Evolutionary conservation across 2,113 vertebrate species (phyloP), one percentile per base, ranked within the genome.

Genomic region (Pedionomus torquatus): DNA sequence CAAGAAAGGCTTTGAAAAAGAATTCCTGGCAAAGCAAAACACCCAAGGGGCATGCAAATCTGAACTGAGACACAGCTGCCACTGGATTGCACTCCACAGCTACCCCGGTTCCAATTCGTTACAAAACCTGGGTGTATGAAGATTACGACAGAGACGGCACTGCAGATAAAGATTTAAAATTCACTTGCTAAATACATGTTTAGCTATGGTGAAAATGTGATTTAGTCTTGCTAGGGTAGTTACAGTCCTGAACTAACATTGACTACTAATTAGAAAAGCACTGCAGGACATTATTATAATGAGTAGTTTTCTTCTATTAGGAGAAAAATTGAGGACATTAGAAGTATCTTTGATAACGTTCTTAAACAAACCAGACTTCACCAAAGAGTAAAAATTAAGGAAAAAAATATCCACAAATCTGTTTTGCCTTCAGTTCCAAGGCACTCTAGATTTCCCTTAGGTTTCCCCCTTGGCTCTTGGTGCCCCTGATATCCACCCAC

Each of bases 241-340:
- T 78, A 46, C 2, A 0, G 84, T 43, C 70, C 65, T 78, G 60
- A 86, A 55, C 70, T 48, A 93, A 55, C 75, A 90, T 4, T 79
- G 93, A 79, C 57, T 85, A 28, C 69, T 74, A 78, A 93, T 88
- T 69, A 88, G 28, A 49, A 69, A 64, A 88, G 33, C 80, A 86
- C 87, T 37, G 84, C 87, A 43, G 76, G 76, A 83, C 37, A 9
- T 61, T n/a, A 69, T 65, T 48, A n/a, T 61, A 87, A 80, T 24
- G 55, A 87, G 61, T 7, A 58, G 25, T 37, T 71, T 66, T 83
- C 72, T 83, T 65, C 26, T 57, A 41, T 31, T 33, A 52, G 30
- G 19, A 76, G 51, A 75, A 83, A 60, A 71, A 83, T 6, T 6
- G 66, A 83, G 33, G 61, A 23, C 44, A 44, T 52, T 49, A 86